Evolutionary conservation across 2,888 invertebrate species (phyloP), one percentile per base, ranked within the genome.

Genomic region (Heliothis peltigera): DNA sequence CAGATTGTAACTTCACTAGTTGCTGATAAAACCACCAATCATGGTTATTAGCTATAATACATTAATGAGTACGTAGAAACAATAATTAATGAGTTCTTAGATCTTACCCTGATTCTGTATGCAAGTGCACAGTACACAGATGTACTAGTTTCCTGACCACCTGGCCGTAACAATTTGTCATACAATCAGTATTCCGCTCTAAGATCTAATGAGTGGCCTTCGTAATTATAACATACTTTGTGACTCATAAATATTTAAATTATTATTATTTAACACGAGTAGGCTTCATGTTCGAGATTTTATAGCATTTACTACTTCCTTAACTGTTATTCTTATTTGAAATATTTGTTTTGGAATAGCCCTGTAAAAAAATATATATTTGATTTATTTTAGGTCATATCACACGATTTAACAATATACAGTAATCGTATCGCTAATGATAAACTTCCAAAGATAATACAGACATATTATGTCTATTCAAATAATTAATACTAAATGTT

Each of bases 271-370:
- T 55, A 18, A 49, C 7, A 12, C n/a, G 17, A 22, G 17, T 19
- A 17, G 25, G 21, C 2, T 3, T 21, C 17, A 47, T 12, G 44
- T 17, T 48, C 32, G 4, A 46, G 22, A 71, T 66, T 51, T 19
- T 44, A 55, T 52, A 56, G 25, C 4, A 32, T 57, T 60, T 77
- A 77, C 49, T 49, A 52, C 56, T 72, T 77, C 72, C 66, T 49
- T 7, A 43, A 6, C 8, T 1, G 28, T 43, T 72, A 19, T 54
- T 43, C 4, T 22, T 46, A 22, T 19, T 53, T 12, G 55, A 44
- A 59, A 64, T 56, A 59, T 76, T 52, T 32, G 22, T 53, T 56
- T 39, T 12, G 1, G 18, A 39, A 28, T 15, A 4, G 2, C 10
- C 6, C 7, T 32, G 43, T 10, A 0, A 32, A 8, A 10, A 32